A percentile compares a stretch with the other conserved stretches of the same genome.
Evolutionary conservation across 2,888 invertebrate genomes (phyloP).

Genomic region (Drosophila helvetica): DNA sequence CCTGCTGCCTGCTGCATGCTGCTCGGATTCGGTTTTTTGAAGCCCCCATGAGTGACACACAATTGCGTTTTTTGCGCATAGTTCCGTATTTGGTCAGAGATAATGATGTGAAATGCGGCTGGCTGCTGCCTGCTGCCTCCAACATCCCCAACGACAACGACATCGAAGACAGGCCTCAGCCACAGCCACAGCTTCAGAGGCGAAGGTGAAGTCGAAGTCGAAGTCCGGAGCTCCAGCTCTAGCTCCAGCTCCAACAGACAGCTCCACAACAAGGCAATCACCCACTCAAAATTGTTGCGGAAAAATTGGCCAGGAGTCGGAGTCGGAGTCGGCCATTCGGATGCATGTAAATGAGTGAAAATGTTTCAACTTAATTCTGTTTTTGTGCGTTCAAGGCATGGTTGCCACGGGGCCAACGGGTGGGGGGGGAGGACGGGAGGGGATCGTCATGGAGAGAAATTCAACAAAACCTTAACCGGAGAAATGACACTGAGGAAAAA

Average conservation of each 20-base stretch:
- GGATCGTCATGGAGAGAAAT: constrained; percentile 25
- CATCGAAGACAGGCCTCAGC: constrained; percentile 23
- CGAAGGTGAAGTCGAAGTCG: constrained; percentile 10
- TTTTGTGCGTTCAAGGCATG: constrained; percentile 45
- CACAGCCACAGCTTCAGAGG: constrained; percentile 6
- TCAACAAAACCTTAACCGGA: background rate
- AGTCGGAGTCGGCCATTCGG: background rate
- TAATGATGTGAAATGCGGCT: constrained; percentile 78
- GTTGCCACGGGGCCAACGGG: constrained; percentile 39
- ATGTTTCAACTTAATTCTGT: constrained; percentile 71
- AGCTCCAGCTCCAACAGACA: constrained; percentile 22
- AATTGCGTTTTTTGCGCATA: constrained; percentile 73
- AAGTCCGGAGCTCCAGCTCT: too few species aligned
- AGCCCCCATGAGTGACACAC: constrained; percentile 73
- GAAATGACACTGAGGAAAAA: background rate
- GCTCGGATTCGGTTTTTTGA: constrained; percentile 50
- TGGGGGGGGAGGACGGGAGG: background rate
- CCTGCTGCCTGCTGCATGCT: background rate
- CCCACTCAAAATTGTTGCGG: constrained; percentile 74
- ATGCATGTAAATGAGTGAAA: constrained; percentile 78
- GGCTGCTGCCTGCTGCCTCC: constrained; percentile 8
- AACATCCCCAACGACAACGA: constrained; percentile 23
- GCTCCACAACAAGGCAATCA: constrained; percentile 63
- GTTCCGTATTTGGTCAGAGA: constrained; percentile 79
- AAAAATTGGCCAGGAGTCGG: constrained; percentile 51